Conservation (phyloP, 2,113 vertebrate genomes). For the Amphiprion ocellaris region DNA sequence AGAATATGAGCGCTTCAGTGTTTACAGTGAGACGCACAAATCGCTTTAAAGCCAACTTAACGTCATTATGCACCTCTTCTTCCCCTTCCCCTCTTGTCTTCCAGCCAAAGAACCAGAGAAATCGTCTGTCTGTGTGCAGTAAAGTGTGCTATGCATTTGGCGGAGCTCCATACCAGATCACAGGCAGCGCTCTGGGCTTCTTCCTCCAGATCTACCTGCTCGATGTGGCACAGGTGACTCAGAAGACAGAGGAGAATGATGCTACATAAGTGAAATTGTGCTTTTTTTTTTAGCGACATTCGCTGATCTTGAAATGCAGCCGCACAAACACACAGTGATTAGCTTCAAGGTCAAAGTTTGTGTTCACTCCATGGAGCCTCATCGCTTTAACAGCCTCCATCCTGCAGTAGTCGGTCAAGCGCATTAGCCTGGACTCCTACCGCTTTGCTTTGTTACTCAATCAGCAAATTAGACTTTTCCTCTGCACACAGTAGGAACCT, state of each 20-base stretch:
- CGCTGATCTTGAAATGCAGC: no score
- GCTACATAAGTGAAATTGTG: no score
- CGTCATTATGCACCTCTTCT: background rate
- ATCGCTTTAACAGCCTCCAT: slow-evolving; percentile 47
- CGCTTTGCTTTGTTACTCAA: slow-evolving; percentile 58
- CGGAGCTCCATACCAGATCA: slow-evolving; percentile 95
- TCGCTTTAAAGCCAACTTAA: background rate
- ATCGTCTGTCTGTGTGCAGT: slow-evolving; percentile 87
- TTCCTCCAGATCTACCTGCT: slow-evolving; percentile 96
- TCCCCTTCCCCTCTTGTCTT: slow-evolving; percentile 24
- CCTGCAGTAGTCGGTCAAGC: slow-evolving; percentile 32
- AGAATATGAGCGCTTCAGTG: background rate
- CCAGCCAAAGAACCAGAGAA: slow-evolving; percentile 63
- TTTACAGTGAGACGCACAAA: background rate
- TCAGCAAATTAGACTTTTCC: slow-evolving; percentile 47
- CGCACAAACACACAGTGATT: background rate
- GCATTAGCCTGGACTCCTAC: slow-evolving; percentile 28
- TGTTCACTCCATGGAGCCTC: background rate
- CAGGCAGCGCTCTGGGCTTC: slow-evolving; percentile 92
- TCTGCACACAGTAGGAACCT: slow-evolving; percentile 33
- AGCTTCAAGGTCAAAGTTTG: background rate
- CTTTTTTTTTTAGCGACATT: no score
- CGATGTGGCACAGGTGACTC: slow-evolving; percentile 92
- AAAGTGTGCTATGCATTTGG: slow-evolving; percentile 95
- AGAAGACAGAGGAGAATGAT: background rate